phyloP scores from a whole-genome alignment of 2,888 invertebrate genomes.

The Augiades crinisus region DNA sequence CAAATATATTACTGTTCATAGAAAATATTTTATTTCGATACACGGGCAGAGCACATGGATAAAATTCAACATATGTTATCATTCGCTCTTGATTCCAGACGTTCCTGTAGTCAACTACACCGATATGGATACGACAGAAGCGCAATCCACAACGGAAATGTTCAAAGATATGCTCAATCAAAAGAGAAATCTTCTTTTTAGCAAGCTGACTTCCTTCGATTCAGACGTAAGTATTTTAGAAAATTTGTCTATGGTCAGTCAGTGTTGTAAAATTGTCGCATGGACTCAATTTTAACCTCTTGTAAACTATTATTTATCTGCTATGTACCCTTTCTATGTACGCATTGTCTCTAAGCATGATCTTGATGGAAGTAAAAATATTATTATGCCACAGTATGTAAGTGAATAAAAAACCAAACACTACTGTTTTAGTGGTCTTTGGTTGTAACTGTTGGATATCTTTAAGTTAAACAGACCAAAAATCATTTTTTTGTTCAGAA shows the following conservation, averaged over 20 bases:
- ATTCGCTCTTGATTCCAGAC: too few relatives aligned
- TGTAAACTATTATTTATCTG: constrained; percentile 26
- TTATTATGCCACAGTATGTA: too few relatives aligned
- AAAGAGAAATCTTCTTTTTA: constrained; percentile 92
- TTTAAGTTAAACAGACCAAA: too few relatives aligned
- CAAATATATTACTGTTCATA: too few relatives aligned
- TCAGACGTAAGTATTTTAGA: constrained; percentile 91
- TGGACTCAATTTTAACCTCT: constrained; percentile 37
- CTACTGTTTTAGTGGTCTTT: too few relatives aligned
- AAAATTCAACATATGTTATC: too few relatives aligned
- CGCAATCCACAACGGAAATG: constrained; percentile 93
- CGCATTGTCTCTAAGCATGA: constrained; percentile 12
- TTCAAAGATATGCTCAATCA: constrained; percentile 96
- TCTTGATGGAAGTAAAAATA: background rate
- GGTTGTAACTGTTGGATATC: too few relatives aligned
- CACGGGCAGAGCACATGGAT: too few relatives aligned
- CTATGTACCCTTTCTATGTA: constrained; percentile 34
- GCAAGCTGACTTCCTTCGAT: constrained; percentile 93
- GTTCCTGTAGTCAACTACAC: constrained; percentile 81
- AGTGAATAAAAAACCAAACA: background rate
- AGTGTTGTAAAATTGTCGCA: constrained; percentile 51
- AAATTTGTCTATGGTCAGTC: constrained; percentile 20
- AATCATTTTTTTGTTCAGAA: too few relatives aligned
- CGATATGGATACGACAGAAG: constrained; percentile 84
- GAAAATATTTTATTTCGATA: too few relatives aligned